These are phyloP conservation scores for Thalassarche chlororhynchos DNA, from an alignment of 2,113 vertebrate species.

Conservation along the genomic window DNA sequence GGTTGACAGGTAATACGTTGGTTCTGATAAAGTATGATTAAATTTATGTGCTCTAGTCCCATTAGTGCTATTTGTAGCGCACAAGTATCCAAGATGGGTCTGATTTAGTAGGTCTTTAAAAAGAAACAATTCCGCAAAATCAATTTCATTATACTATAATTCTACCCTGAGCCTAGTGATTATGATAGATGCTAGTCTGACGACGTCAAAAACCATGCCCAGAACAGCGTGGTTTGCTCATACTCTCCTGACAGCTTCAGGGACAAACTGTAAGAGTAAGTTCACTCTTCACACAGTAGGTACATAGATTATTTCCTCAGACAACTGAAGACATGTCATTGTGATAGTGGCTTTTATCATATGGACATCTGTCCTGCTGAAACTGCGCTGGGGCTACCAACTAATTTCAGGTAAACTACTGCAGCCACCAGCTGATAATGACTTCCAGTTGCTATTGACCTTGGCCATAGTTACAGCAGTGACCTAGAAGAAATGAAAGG, in stretches of 20 bases:
- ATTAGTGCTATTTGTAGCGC: background rate
- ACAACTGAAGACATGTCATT: background rate
- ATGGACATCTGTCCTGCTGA: background rate
- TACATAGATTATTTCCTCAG: background rate
- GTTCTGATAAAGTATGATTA: background rate
- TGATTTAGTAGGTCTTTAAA: slow-evolving; percentile 1
- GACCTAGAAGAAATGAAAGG: slow-evolving; percentile 37
- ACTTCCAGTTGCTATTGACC: slow-evolving; percentile 29
- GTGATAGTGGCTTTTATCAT: slow-evolving; percentile 1
- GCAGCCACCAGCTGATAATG: slow-evolving; percentile 11
- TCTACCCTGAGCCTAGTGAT: background rate
- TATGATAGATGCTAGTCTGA: background rate
- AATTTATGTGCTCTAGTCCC: background rate
- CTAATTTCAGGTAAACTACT: slow-evolving; percentile 26
- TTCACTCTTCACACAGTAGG: background rate
- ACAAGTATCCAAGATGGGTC: background rate
- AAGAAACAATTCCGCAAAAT: background rate
- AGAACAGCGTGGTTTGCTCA: background rate
- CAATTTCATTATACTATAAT: background rate
- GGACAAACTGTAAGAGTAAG: background rate
- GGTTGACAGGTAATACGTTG: background rate
- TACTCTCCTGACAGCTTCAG: background rate
- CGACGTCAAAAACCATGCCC: background rate
- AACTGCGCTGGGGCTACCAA: background rate
- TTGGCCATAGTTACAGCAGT: background rate